Evolutionary conservation across 2,888 invertebrate species (phyloP), one percentile per base, ranked within the genome.

Genomic region (Phrixothrix hirtus): DNA sequence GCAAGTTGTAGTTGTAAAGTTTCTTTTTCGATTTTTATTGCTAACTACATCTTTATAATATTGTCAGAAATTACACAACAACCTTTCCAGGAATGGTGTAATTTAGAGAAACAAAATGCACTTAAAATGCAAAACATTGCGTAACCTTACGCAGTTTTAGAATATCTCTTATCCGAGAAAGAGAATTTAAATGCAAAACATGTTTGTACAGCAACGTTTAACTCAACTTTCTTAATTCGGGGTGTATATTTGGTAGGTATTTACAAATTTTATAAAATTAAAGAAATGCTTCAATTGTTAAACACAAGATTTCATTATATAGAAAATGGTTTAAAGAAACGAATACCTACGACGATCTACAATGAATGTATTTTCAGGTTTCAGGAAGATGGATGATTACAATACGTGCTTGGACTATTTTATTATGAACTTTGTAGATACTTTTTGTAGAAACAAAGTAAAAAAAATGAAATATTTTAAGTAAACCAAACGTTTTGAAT

Each of bases 171-270:
- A 57, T 59, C 52, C 57, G 45, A 42, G 39, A 30, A 44, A 53
- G 57, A 57, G 54, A 61, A 63, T 65, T 67, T 65, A 65, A 67
- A 65, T 65, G 64, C 64, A 67, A 67, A 65, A 60, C 58, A 58
- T 63, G 62, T 60, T 57, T 58, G 56, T 58, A 51, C 54, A 59
- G 56, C 57, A 58, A 52, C 59, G 52, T 62, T 63, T 60, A 61
- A 54, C 57, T 51, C 55, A 64, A 63, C 63, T 65, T 67, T 65
- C 62, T 65, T 67, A 65, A 65, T 65, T 65, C 63, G 44, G 43
- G 12, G 27, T 27, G 41, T 37, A 37, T 42, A 32, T n/a, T n/a
- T n/a, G n/a, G 32, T 26, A 36, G 36, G 26, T 41, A 27, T 43
- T 50, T 44, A 37, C 37, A 37, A 17, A 43, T 17, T 36, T 42